Conservation (phyloP, 1,140 invertebrate species). For the Megathymus violae region DNA sequence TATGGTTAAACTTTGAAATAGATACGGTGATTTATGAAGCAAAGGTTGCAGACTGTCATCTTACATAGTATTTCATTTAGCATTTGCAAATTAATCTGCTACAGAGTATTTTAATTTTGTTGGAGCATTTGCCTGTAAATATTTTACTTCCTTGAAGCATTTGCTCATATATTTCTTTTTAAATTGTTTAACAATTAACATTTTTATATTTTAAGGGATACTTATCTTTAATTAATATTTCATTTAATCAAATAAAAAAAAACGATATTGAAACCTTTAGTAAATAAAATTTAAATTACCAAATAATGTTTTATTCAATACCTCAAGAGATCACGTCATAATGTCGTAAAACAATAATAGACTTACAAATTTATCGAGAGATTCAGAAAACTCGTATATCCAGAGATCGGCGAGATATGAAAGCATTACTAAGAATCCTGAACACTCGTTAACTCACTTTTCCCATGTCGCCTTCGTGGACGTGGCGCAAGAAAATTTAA, state of each 20-base stretch:
- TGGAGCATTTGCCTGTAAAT: no score
- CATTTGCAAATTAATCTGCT: not conserved
- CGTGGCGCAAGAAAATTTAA: slow-evolving; percentile 79
- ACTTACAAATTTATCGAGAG: slow-evolving; percentile 50
- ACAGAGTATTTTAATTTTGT: not conserved
- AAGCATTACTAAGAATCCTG: slow-evolving; percentile 71
- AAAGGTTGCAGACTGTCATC: slow-evolving; percentile 19
- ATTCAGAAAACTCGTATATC: slow-evolving; percentile 60
- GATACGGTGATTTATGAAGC: slow-evolving; percentile 24
- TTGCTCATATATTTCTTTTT: no score
- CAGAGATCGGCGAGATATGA: slow-evolving; percentile 66
- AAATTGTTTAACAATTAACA: no score
- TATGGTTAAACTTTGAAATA: slow-evolving; percentile 24
- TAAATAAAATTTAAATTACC: not conserved
- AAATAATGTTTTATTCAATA: slow-evolving; percentile 46
- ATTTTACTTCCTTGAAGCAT: no score
- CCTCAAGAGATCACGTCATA: slow-evolving; percentile 30
- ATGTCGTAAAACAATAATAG: slow-evolving; percentile 46
- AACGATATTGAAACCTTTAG: not conserved
- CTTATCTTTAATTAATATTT: not conserved
- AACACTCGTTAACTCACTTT: slow-evolving; percentile 75
- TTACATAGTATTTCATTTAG: slow-evolving; percentile 15
- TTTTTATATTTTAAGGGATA: no score
- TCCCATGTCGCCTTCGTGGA: slow-evolving; percentile 66
- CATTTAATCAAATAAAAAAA: not conserved